Conservation (phyloP, 2,888 invertebrate species). For the Pinctada fucata region DNA sequence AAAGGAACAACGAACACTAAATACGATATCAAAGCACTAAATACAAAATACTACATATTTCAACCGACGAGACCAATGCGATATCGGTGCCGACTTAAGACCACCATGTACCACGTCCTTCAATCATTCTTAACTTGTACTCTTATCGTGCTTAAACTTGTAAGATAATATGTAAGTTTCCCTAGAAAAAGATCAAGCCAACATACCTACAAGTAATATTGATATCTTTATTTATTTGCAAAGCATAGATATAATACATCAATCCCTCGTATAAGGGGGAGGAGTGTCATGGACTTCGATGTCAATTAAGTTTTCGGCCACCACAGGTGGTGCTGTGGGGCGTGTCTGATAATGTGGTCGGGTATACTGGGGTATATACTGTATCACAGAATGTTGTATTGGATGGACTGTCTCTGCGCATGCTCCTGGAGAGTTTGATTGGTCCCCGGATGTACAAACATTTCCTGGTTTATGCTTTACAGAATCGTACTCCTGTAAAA, state of each 20-base stretch:
- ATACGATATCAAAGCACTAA: no score
- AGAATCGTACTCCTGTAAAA: constrained; percentile 49
- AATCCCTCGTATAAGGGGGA: not conserved
- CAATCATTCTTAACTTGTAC: no score
- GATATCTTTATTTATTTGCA: no score
- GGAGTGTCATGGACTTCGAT: constrained; percentile 3
- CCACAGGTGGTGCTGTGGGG: constrained; percentile 25
- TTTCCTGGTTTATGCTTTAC: not conserved
- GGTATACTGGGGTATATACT: constrained; percentile 34
- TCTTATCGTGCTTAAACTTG: no score
- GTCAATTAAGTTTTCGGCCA: constrained; percentile 13
- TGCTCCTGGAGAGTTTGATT: not conserved
- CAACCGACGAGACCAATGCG: no score
- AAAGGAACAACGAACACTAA: no score
- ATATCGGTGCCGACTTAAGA: no score
- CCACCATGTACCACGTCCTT: no score
- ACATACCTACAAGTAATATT: no score
- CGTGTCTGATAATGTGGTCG: constrained; percentile 25
- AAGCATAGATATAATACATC: not conserved
- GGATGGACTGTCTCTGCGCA: not conserved
- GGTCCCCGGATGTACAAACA: not conserved
- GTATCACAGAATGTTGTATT: constrained; percentile 11
- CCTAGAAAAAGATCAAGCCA: no score
- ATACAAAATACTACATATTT: no score
- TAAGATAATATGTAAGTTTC: no score